Evolutionary conservation across 2,113 vertebrate species (phyloP).

Genomic region (Carassius auratus): DNA sequence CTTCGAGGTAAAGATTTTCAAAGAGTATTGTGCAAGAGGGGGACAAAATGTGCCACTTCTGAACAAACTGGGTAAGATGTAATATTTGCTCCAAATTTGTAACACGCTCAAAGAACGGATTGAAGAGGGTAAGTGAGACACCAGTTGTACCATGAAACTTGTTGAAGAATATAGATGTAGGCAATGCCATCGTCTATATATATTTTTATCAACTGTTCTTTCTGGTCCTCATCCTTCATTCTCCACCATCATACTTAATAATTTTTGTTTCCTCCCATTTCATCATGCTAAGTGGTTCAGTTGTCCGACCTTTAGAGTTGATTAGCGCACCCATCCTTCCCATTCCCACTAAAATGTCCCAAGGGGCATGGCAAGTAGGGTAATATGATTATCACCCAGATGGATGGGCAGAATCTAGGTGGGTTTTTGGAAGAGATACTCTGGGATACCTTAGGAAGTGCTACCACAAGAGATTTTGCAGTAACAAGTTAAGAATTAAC

Average conservation of each 20-base stretch:
- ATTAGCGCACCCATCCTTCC: constrained; percentile 67
- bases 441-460: not conserved
- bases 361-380: constrained; percentile 64
- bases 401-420: constrained; percentile 52
- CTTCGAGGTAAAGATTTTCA: not conserved
- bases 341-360: constrained; percentile 67
- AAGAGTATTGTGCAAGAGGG: not conserved
- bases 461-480: not conserved
- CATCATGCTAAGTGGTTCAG: constrained; percentile 71
- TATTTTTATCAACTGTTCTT: constrained; percentile 42
- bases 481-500: not conserved
- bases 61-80: not conserved
- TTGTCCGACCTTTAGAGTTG: constrained; percentile 68
- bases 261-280: constrained; percentile 58
- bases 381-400: constrained; percentile 73
- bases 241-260: constrained; percentile 43
- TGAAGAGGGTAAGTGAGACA: not conserved
- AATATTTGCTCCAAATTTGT: not conserved
- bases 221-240: constrained; percentile 56
- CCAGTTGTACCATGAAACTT: no score
- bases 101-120: not conserved
- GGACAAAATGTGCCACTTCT: not conserved
- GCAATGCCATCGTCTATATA: not conserved
- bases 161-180: constrained; percentile 47
- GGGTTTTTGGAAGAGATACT: constrained; percentile 48